Percentiles rank a stretch among this genome's conserved stretches.
Evolutionary conservation across 2,888 invertebrate species (phyloP).

Genomic region (Octodonta nipae): DNA sequence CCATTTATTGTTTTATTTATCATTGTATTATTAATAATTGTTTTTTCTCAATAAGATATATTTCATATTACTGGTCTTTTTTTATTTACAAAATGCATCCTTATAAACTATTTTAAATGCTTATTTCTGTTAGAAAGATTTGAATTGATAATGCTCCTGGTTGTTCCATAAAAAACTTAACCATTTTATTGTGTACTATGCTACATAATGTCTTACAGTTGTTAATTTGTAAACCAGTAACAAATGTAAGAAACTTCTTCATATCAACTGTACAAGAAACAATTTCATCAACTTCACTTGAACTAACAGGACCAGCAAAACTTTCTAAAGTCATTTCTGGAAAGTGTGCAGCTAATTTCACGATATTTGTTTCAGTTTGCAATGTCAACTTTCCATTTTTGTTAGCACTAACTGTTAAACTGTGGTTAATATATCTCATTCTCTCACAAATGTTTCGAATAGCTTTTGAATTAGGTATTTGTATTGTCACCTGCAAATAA

Average conservation of each 20-base stretch:
- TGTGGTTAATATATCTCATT: constrained; percentile 65
- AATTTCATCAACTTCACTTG: constrained; percentile 33
- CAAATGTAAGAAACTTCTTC: constrained; percentile 64
- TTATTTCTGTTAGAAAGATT: constrained; percentile 59
- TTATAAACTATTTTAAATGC: background rate
- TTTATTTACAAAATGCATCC: no score
- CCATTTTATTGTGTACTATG: constrained; percentile 57
- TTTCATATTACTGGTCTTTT: no score
- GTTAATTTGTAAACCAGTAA: constrained; percentile 64
- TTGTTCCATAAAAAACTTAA: constrained; percentile 60
- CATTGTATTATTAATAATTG: background rate
- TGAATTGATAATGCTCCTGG: constrained; percentile 64
- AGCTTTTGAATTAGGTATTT: constrained; percentile 63
- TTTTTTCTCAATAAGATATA: background rate
- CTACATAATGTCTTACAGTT: constrained; percentile 62
- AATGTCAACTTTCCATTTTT: constrained; percentile 57
- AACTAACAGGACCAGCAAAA: constrained; percentile 5
- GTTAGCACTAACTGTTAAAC: constrained; percentile 58
- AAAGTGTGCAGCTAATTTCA: constrained; percentile 70
- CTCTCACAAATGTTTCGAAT: constrained; percentile 69
- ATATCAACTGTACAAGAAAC: constrained; percentile 58
- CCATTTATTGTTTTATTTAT: constrained; percentile 48
- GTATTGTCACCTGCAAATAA: constrained; percentile 54
- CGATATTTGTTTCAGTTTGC: constrained; percentile 66
- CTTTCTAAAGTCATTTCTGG: constrained; percentile 49